Percentiles rank a stretch among this genome's conserved stretches.
These are phyloP conservation scores for Agrotis clavis DNA, from an alignment of 2,888 invertebrate genomes.

Conservation along the genomic window DNA sequence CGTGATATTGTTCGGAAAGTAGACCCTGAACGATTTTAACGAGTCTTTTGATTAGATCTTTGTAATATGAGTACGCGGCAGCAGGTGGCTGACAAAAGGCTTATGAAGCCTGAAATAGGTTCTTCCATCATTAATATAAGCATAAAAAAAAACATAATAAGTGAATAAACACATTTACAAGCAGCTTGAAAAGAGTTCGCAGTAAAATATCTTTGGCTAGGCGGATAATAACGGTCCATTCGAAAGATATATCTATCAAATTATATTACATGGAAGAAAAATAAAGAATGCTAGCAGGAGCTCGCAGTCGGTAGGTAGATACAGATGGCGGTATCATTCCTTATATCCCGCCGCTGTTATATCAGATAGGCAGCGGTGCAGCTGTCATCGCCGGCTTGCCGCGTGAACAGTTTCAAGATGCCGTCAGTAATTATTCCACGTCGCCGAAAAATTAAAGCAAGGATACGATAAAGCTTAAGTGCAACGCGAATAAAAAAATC, in stretches of 20 bases:
- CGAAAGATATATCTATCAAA: constrained; percentile 56
- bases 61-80: constrained; percentile 38
- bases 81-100: constrained; percentile 56
- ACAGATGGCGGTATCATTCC: constrained; percentile 56
- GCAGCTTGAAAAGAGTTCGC: constrained; percentile 50
- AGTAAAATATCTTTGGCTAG: constrained; percentile 44
- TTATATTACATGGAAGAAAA: constrained; percentile 51
- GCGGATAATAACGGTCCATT: constrained; percentile 53
- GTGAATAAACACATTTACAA: constrained; percentile 40
- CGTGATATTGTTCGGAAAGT: constrained; percentile 67
- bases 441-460: constrained; percentile 86
- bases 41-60: constrained; percentile 61
- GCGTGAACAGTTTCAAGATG: constrained; percentile 80
- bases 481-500: constrained; percentile 80
- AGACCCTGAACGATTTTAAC: constrained; percentile 65
- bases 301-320: constrained; percentile 33
- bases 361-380: constrained; percentile 76
- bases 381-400: constrained; percentile 83
- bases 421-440: constrained; percentile 86
- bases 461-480: constrained; percentile 81
- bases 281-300: constrained; percentile 54
- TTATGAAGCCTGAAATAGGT: constrained; percentile 54
- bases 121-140: constrained; percentile 25
- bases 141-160: constrained; percentile 35
- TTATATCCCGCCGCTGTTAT: constrained; percentile 69